Conservation (phyloP, 2,113 vertebrate genomes). For the Danionella cerebrum region DNA sequence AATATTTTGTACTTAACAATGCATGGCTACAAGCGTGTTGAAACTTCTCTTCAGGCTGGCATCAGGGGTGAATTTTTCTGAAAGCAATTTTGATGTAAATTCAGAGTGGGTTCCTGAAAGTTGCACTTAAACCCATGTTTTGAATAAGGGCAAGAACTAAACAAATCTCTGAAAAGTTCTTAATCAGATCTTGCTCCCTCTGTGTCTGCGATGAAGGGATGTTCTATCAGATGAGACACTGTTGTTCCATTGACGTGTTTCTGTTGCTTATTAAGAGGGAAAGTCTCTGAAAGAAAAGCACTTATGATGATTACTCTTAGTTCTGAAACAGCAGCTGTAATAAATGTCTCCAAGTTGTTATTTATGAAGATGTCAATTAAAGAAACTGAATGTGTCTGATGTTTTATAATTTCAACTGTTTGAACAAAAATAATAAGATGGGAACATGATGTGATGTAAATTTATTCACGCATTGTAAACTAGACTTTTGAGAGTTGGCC, state of each 20-base stretch:
- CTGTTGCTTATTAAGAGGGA: constrained; percentile 15
- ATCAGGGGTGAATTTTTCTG: background rate
- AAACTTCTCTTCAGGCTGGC: background rate
- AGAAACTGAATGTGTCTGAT: constrained; percentile 8
- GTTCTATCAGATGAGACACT: background rate
- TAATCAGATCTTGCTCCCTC: background rate
- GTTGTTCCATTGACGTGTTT: constrained; percentile 7
- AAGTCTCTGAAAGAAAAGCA: constrained; percentile 32
- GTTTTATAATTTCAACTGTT: too few species aligned
- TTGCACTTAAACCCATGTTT: too few species aligned
- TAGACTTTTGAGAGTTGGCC: too few species aligned
- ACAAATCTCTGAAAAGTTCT: background rate
- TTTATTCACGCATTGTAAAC: too few species aligned
- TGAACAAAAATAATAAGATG: too few species aligned
- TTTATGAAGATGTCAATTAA: constrained; percentile 39
- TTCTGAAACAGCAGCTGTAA: constrained; percentile 36
- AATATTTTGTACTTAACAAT: constrained; percentile 4
- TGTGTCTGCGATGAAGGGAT: constrained; percentile 7
- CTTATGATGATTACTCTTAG: constrained; percentile 20
- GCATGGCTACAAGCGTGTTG: constrained; percentile 9
- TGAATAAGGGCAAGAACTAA: background rate
- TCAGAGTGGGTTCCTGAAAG: too few species aligned
- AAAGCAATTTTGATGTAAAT: background rate
- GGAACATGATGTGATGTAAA: too few species aligned
- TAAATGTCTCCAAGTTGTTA: constrained; percentile 34